These are phyloP conservation scores for Geotria australis DNA, from an alignment of 2,797 vertebrate species.

Conservation along the genomic window DNA sequence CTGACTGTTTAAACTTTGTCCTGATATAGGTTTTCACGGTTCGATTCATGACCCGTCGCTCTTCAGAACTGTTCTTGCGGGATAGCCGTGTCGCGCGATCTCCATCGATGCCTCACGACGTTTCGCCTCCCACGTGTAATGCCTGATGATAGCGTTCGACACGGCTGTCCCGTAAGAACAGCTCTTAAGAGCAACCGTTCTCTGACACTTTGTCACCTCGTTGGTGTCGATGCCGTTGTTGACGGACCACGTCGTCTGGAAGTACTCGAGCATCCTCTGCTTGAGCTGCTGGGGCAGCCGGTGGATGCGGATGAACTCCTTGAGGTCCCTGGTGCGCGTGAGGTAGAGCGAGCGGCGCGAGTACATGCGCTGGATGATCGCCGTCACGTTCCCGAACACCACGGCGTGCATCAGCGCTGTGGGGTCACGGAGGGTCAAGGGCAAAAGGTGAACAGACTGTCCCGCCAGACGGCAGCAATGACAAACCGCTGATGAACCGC, in stretches of 20 bases:
- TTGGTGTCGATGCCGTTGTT: conserved; percentile 80
- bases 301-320: conserved; percentile 73
- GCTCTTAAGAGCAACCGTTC: no score
- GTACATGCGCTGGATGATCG: conserved; percentile 96
- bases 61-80: no score
- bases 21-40: no score
- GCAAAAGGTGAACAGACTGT: not conserved
- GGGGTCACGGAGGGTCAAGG: not conserved
- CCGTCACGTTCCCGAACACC: conserved; percentile 78
- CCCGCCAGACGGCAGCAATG: no score
- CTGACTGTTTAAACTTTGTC: no score
- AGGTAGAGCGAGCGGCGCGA: conserved; percentile 73
- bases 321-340: conserved; percentile 72
- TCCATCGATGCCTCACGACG: no score
- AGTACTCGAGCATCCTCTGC: conserved; percentile 76
- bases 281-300: conserved; percentile 62
- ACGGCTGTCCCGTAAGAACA: no score
- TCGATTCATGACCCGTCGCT: no score
- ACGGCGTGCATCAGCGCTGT: conserved; percentile 82
- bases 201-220: conserved; percentile 45
- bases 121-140: no score
- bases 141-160: no score
- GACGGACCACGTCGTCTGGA: conserved; percentile 86
- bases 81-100: no score
- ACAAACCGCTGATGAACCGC: no score